phyloP scores from a whole-genome alignment of 2,797 vertebrate species.

The Spinibarbus caldwelli region DNA sequence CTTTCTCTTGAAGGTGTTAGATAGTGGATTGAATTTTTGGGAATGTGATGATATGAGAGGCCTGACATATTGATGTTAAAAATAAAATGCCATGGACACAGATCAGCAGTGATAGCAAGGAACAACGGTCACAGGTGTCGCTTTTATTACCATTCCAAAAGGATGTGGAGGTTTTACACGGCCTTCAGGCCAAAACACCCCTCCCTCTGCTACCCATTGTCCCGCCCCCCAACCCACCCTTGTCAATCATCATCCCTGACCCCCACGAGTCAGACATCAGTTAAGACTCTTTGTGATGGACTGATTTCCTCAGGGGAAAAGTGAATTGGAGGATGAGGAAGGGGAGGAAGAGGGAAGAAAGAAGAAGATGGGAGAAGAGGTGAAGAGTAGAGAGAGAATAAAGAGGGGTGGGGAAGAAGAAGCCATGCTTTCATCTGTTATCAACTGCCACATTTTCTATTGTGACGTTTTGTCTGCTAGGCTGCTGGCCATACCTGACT shows the following conservation, averaged over 20 bases:
- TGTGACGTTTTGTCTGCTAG: neutral
- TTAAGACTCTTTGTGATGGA: conserved; percentile 32
- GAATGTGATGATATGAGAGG: neutral
- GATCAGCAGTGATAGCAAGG: conserved; percentile 29
- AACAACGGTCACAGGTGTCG: conserved; percentile 29
- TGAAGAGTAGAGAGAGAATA: conserved; percentile 47
- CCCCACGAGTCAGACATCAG: conserved; percentile 19
- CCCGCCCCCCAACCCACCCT: conserved; percentile 35
- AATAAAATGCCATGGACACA: neutral
- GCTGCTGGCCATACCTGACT: neutral
- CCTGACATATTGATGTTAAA: neutral
- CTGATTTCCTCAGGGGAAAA: conserved; percentile 58
- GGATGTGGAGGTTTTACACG: conserved; percentile 34
- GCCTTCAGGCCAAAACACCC: conserved; percentile 24
- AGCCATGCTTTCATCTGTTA: conserved; percentile 26
- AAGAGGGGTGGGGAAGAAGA: conserved; percentile 56
- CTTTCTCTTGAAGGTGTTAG: neutral
- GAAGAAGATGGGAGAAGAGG: conserved; percentile 43
- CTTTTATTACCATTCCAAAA: conserved; percentile 57
- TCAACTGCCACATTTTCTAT: conserved; percentile 14
- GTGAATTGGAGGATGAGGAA: conserved; percentile 65
- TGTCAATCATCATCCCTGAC: conserved; percentile 50
- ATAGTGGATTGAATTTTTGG: neutral
- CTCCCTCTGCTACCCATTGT: neutral
- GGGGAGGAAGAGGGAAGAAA: conserved; percentile 55